Evolutionary conservation across 2,888 invertebrate species (phyloP).

Genomic region (Melinaea marsaeus): DNA sequence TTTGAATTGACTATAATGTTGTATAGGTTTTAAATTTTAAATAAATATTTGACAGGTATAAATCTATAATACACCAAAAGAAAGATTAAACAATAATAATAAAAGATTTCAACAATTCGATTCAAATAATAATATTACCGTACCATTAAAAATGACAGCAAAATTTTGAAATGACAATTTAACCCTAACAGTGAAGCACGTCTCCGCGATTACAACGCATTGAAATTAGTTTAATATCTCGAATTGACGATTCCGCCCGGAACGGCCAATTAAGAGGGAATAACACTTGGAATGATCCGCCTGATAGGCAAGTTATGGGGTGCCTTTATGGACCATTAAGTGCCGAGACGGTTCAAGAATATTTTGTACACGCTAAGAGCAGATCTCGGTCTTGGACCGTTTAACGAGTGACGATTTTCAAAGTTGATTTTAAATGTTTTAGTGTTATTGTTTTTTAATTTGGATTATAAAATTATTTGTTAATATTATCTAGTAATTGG

Average conservation of each 20-base stretch:
- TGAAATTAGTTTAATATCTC: conserved; percentile 78
- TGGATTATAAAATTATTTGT: not conserved
- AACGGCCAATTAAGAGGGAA: conserved; percentile 74
- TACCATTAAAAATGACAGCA: conserved; percentile 31
- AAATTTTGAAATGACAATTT: conserved; percentile 34
- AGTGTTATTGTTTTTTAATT: conserved; percentile 9
- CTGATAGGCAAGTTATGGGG: conserved; percentile 75
- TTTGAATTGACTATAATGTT: no score
- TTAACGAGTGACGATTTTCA: conserved; percentile 17
- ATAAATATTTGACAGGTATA: not conserved
- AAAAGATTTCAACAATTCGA: not conserved
- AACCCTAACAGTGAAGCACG: conserved; percentile 57
- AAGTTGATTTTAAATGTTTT: conserved; percentile 11
- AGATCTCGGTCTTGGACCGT: conserved; percentile 20
- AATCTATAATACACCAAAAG: not conserved
- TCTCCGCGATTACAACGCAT: conserved; percentile 70
- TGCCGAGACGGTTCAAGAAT: conserved; percentile 33
- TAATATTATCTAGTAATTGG: not conserved
- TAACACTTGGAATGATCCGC: conserved; percentile 70
- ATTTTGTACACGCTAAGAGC: conserved; percentile 26
- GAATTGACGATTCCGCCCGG: conserved; percentile 75
- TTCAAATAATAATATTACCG: not conserved
- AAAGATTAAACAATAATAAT: not conserved
- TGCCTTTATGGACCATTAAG: conserved; percentile 73
- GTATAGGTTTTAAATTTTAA: no score